Evolutionary conservation across 2,113 vertebrate species (phyloP), one percentile per base, ranked within the genome.

Genomic region (Notechis scutatus): DNA sequence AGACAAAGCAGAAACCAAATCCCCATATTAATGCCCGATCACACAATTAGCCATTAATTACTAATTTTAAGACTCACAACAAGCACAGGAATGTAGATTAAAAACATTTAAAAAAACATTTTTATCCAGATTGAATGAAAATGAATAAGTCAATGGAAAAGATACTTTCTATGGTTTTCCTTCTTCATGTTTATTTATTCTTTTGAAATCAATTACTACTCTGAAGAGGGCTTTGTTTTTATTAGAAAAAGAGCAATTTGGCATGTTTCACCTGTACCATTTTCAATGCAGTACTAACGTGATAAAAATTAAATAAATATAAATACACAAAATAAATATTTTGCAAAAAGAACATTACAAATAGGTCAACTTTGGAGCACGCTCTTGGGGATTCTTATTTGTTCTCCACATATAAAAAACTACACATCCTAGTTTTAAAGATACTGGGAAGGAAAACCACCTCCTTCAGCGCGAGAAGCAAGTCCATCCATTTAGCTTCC

Each of bases 281-380:
- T 87, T 81, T 94, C 90, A 92, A 95, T 93, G 93, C 57, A 95
- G 94, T 95, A 96, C 93, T 89, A 91, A 91, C 88, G 91, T 96
- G 95, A 94, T 97, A 97, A 97, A 97, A 97, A 97, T 98, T 98
- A 98, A 98, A 98, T 98, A 98, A 98, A 97, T 97, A 98, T 97
- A 98, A 97, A 98, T 98, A 98, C 42, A 91, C 96, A 97, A 97
- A 98, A 98, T 98, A 98, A 98, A 98, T 98, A 88, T 89, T 92
- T 90, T 86, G 94, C 93, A 96, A 96, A 96, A 96, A 96, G 95
- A 96, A 95, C 85, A 94, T 56, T 85, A 93, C 93, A 90, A 93
- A 54, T 91, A 57, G 29, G 90, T 47, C 23, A 64, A 45, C 91
- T 90, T 87, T 56, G 94, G n/a, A 95, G 91, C n/a, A 47, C 59